Evolutionary conservation across 2,797 vertebrate species (phyloP).

Genomic region (Muscicapa comitata): DNA sequence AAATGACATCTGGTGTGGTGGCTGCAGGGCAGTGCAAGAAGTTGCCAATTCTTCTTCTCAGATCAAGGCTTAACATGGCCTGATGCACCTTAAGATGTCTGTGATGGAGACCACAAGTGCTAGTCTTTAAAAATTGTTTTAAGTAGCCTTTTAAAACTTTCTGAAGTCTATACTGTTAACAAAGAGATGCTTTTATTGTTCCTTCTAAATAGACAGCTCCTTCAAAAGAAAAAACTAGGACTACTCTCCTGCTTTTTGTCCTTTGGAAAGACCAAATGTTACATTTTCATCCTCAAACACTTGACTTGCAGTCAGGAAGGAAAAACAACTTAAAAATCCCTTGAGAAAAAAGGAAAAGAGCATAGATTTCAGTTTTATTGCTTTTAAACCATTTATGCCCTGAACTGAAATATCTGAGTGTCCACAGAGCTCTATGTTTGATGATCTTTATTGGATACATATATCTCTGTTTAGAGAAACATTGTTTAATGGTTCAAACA

Average conservation of each 20-base stretch:
- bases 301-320: not conserved
- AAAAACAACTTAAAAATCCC: not conserved
- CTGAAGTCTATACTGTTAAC: not conserved
- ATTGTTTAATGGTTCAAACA: slow-evolving; percentile 36
- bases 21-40: not conserved
- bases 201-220: not conserved
- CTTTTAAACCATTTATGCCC: not conserved
- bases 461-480: slow-evolving; percentile 52
- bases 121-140: not conserved
- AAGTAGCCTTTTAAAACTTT: not conserved
- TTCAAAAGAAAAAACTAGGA: not conserved
- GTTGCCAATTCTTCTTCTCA: not conserved
- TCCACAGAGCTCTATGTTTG: not conserved
- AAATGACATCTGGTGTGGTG: not conserved
- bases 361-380: slow-evolving; percentile 22
- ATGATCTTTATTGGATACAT: slow-evolving; percentile 26
- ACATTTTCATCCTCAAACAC: not conserved
- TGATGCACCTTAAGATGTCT: not conserved
- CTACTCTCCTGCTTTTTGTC: not conserved
- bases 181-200: not conserved
- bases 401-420: slow-evolving; percentile 38
- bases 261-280: not conserved
- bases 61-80: not conserved
- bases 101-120: not conserved
- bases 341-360: not conserved